Conservation (phyloP, 2,797 vertebrate species). For the Cottoperca gobio region DNA sequence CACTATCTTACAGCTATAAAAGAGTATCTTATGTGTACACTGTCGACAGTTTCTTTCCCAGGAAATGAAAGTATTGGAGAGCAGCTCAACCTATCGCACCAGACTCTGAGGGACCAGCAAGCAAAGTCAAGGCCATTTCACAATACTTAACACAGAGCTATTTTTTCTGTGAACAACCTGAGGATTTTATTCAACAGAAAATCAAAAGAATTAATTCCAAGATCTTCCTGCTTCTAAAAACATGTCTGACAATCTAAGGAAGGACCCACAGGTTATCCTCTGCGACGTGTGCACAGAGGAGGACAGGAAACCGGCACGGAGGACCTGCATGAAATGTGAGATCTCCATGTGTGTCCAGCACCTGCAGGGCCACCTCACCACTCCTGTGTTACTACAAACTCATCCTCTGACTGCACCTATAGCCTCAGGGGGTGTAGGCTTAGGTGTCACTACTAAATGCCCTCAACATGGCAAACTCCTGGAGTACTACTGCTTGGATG, state of each 20-base stretch:
- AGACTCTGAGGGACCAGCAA: neutral
- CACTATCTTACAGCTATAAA: neutral
- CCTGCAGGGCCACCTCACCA: slow-evolving; percentile 76
- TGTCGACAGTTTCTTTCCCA: neutral
- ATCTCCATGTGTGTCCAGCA: slow-evolving; percentile 80
- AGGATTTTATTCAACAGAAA: neutral
- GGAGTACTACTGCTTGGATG: slow-evolving; percentile 80
- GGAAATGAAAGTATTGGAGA: neutral
- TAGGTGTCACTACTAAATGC: slow-evolving; percentile 59
- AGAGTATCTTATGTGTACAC: too few species aligned
- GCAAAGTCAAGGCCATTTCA: neutral
- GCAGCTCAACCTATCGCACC: too few species aligned
- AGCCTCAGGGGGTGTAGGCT: neutral
- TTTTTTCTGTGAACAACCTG: too few species aligned
- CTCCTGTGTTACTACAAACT: slow-evolving; percentile 69
- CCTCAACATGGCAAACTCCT: slow-evolving; percentile 72
- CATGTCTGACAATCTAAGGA: slow-evolving; percentile 40
- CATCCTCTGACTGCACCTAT: slow-evolving; percentile 77
- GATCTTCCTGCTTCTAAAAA: neutral
- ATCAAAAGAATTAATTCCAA: neutral
- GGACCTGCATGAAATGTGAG: slow-evolving; percentile 83
- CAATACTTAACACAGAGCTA: too few species aligned
- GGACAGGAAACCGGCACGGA: slow-evolving; percentile 63
- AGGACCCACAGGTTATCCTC: slow-evolving; percentile 21
- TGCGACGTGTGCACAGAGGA: slow-evolving; percentile 69